A percentile compares a stretch with the other conserved stretches of the same genome.
phyloP scores from a whole-genome alignment of 2,888 invertebrate genomes.

The Platycheirus albimanus region DNA sequence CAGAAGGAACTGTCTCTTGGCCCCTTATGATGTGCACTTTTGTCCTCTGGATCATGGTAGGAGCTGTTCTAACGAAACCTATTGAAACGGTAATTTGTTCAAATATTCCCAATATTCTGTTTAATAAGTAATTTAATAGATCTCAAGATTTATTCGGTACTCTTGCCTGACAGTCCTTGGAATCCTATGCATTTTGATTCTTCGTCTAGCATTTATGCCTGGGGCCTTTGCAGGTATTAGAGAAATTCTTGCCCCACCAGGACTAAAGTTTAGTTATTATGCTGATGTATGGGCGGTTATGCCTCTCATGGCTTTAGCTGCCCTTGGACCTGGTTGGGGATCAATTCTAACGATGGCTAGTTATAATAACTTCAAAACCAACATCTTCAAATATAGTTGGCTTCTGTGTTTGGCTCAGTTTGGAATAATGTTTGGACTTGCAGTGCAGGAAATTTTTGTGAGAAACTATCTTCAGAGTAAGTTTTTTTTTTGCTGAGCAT shows the following conservation, averaged over 20 bases:
- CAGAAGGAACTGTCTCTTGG: conserved; percentile 77
- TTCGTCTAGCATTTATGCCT: conserved; percentile 78
- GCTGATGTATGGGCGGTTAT: conserved; percentile 50
- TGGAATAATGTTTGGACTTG: conserved; percentile 83
- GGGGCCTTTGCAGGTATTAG: conserved; percentile 72
- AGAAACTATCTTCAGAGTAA: conserved; percentile 84
- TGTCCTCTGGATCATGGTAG: conserved; percentile 76
- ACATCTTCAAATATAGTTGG: conserved; percentile 84
- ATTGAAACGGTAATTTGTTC: conserved; percentile 71
- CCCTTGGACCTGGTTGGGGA: conserved; percentile 93
- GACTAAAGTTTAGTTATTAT: not conserved
- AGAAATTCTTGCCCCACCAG: conserved; percentile 65
- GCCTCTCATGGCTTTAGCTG: conserved; percentile 84
- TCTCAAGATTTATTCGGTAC: conserved; percentile 77
- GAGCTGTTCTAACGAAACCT: conserved; percentile 76
- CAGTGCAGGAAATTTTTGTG: conserved; percentile 86
- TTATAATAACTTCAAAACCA: conserved; percentile 89
- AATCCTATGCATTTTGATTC: conserved; percentile 75
- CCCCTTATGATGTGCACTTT: conserved; percentile 74
- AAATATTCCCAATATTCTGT: not conserved
- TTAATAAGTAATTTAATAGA: conserved; percentile 71
- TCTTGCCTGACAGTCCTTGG: conserved; percentile 74
- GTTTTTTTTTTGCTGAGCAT: not conserved
- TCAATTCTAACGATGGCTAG: conserved; percentile 92
- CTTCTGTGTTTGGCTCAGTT: conserved; percentile 77